Percentiles rank a stretch among this genome's conserved stretches.
Evolutionary conservation across 2,888 invertebrate species (phyloP).

Genomic region (Napeogenes sylphis): DNA sequence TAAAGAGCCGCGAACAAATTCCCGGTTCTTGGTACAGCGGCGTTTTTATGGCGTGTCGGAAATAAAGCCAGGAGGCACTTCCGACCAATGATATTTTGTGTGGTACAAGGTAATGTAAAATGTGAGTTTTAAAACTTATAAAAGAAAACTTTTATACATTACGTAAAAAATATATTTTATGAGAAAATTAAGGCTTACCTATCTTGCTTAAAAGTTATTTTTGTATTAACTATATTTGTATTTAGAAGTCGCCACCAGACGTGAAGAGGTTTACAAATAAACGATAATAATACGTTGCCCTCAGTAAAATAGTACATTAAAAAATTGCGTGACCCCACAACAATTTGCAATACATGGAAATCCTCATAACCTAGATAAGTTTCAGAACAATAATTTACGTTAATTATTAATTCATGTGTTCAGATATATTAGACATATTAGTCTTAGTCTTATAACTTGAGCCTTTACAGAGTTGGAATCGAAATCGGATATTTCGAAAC

Average conservation of each 20-base stretch:
- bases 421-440: neutral
- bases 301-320: neutral
- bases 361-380: too few relatives aligned
- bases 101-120: constrained; percentile 30
- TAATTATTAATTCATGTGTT: neutral
- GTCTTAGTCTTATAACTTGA: constrained; percentile 22
- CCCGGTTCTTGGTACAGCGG: constrained; percentile 42
- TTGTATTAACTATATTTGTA: too few relatives aligned
- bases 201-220: neutral
- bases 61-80: constrained; percentile 58
- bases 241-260: too few relatives aligned
- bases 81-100: constrained; percentile 35
- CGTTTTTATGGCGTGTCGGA: constrained; percentile 58
- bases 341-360: too few relatives aligned
- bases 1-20: constrained; percentile 47
- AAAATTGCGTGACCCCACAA: too few relatives aligned
- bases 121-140: neutral
- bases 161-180: too few relatives aligned
- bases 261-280: too few relatives aligned
- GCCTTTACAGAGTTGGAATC: constrained; percentile 26
- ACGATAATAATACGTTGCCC: too few relatives aligned
- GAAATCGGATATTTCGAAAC: constrained; percentile 38
- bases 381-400: too few relatives aligned
- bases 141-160: neutral
- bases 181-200: too few relatives aligned